Evolutionary conservation across 1,140 invertebrate species (phyloP), one percentile per base, ranked within the genome.

Genomic region (Trachymyrmex cornetzi): DNA sequence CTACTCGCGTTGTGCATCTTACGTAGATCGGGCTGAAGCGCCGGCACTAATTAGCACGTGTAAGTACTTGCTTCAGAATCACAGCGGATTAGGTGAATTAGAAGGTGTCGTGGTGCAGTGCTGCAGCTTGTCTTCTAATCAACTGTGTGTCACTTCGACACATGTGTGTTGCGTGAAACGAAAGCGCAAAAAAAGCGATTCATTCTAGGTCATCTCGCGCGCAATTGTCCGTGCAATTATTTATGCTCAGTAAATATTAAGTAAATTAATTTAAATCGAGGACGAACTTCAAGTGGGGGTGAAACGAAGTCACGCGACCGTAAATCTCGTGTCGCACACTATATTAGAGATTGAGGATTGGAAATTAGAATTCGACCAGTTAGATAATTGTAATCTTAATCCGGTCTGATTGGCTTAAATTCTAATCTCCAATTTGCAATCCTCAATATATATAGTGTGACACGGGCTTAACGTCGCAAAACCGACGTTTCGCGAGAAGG

Each of bases 141-240:
- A 11, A 57, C 16, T 71, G 64, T 44, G 64, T 57, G 64, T 71
- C 64, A 53, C 22, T 81, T 38, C 30, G 77, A 81, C 77, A 57
- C 77, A n/a, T 57, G 55, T 81, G 24, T 71, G n/a, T 55, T 81
- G 77, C 77, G 77, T 81, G 77, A 81, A 57, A 81, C 30, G 48
- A 69, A 81, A 81, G 77, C 77, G 64, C 66, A 67, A 80, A 81
- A 81, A 69, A 81, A 81, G 77, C 77, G 48, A 9, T 71, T 22
- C 64, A 69, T 69, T 82, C 57, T 34, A 50, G 16, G 38, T 74
- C 19, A 14, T 66, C 53, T 30, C 55, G 57, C 57, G 63, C 59
- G 38, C 24, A 48, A 67, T 38, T 24, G 9, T 67, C 27, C 19
- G 82, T 74, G 69, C 30, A 63, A 53, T 77, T 82, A 53, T 77